phyloP scores from a whole-genome alignment of 1,140 invertebrate species.

The Pseudomyrmex dendroicus region DNA sequence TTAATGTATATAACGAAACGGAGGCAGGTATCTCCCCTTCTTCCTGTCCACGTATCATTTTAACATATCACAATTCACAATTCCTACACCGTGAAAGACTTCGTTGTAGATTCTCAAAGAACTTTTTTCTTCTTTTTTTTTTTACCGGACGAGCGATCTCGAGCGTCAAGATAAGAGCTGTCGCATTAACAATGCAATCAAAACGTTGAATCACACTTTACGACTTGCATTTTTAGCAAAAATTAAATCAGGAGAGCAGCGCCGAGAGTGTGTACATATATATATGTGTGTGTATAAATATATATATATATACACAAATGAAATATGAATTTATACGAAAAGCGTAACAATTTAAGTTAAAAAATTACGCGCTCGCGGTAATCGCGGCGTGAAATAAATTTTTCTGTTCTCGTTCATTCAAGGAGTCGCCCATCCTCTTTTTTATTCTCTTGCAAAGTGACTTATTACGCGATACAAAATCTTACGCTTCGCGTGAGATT shows the following conservation, averaged over 20 bases:
- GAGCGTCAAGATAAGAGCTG: constrained; percentile 52
- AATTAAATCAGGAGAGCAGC: constrained; percentile 34
- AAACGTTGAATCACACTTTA: constrained; percentile 39
- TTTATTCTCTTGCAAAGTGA: neutral
- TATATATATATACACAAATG: neutral
- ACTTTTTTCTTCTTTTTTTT: constrained; percentile 22
- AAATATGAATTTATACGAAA: constrained; percentile 15
- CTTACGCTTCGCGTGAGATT: constrained; percentile 29
- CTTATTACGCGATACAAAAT: constrained; percentile 15
- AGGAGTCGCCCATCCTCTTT: neutral
- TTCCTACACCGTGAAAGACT: constrained; percentile 52
- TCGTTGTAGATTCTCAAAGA: constrained; percentile 20
- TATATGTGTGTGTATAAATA: too few relatives aligned
- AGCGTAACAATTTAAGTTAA: constrained; percentile 13
- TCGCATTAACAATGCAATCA: constrained; percentile 61
- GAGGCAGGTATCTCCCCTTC: constrained; percentile 57
- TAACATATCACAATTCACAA: constrained; percentile 55
- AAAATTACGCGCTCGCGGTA: neutral
- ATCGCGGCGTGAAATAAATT: constrained; percentile 24
- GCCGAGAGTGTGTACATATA: too few relatives aligned
- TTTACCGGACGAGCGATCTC: constrained; percentile 52
- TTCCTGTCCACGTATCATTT: constrained; percentile 58
- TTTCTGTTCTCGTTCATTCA: neutral
- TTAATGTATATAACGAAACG: constrained; percentile 39
- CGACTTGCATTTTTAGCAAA: constrained; percentile 15